These are phyloP conservation scores for Metallyticus violacea DNA, from an alignment of 2,888 invertebrate species.

Conservation along the genomic window DNA sequence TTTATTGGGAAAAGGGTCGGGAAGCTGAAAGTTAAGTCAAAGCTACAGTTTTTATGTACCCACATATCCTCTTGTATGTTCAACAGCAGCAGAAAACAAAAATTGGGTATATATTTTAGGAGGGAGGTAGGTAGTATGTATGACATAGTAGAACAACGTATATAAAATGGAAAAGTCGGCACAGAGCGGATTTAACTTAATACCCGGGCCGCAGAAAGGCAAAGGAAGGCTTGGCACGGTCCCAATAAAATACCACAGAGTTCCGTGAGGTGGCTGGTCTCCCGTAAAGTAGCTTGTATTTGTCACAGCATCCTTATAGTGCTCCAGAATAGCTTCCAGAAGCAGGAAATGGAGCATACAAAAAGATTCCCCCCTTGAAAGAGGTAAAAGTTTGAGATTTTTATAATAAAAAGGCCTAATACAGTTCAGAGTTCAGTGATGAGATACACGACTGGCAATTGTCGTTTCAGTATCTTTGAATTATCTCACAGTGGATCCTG, in stretches of 20 bases:
- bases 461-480: no score
- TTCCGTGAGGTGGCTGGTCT: background rate
- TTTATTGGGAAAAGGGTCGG: background rate
- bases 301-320: background rate
- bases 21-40: background rate
- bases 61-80: background rate
- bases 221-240: background rate
- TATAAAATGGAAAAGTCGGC: no score
- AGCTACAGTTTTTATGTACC: no score
- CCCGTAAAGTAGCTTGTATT: background rate
- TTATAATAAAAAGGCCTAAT: no score
- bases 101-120: background rate
- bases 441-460: no score
- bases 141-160: background rate
- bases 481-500: no score
- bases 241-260: background rate
- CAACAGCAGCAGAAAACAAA: background rate
- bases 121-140: background rate
- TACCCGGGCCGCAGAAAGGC: background rate
- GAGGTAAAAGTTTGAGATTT: no score
- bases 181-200: background rate
- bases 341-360: no score
- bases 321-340: background rate
- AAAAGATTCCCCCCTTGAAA: no score
- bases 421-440: no score